Percentiles rank a stretch among this genome's conserved stretches.
These are phyloP conservation scores for Tiliacea citrago DNA, from an alignment of 2,888 invertebrate species.

Conservation along the genomic window DNA sequence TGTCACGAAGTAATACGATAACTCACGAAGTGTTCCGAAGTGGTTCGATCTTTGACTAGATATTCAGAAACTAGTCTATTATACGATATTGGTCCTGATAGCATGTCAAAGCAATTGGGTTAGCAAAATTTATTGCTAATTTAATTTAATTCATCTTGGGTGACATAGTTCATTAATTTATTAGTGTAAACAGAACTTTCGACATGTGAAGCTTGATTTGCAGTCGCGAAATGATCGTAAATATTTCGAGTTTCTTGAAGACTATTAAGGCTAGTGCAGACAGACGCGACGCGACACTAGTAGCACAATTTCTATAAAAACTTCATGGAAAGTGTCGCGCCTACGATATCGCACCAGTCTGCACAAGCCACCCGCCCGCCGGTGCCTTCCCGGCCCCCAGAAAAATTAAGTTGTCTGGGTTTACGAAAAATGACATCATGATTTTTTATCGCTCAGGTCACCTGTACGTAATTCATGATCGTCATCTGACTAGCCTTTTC, in stretches of 20 bases:
- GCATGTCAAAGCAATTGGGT: slow-evolving; percentile 65
- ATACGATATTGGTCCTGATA: slow-evolving; percentile 42
- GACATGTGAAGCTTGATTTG: neutral
- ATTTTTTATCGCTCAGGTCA: too few species aligned
- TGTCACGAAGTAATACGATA: slow-evolving; percentile 29
- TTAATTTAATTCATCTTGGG: slow-evolving; percentile 28
- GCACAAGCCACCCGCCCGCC: too few species aligned
- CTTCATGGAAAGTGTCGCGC: too few species aligned
- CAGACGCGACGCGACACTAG: too few species aligned
- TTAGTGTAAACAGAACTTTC: slow-evolving; percentile 41
- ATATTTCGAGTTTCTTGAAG: neutral
- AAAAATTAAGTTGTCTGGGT: neutral
- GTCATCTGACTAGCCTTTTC: too few species aligned
- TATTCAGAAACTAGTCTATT: slow-evolving; percentile 24
- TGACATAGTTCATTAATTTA: slow-evolving; percentile 48
- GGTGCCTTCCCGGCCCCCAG: neutral
- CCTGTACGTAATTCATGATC: too few species aligned
- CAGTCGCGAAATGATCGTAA: slow-evolving; percentile 1
- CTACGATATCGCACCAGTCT: too few species aligned
- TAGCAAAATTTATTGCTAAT: slow-evolving; percentile 55
- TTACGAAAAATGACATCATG: neutral
- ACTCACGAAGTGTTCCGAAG: slow-evolving; percentile 27
- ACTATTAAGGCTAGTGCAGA: too few species aligned
- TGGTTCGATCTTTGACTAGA: slow-evolving; percentile 25
- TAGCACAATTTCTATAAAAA: too few species aligned